A percentile compares a stretch with the other conserved stretches of the same genome.
Conservation (phyloP, 2,888 invertebrate genomes). For the Tachystola acroxantha region DNA sequence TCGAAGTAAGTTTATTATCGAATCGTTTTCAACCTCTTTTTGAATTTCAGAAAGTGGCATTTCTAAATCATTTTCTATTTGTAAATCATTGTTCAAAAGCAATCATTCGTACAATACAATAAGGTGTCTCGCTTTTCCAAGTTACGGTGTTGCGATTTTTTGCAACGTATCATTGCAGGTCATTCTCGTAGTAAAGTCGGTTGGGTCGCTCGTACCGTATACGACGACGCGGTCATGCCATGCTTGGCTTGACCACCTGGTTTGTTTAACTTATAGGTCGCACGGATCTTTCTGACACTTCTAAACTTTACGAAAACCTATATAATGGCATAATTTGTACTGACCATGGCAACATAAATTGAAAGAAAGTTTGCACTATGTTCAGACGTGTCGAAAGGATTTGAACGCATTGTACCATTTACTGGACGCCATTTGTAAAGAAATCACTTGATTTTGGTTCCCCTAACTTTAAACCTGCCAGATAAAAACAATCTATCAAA, state of each 20-base stretch:
- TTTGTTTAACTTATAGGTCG: conserved; percentile 51
- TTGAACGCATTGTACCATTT: conserved; percentile 5
- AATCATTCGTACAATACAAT: conserved; percentile 19
- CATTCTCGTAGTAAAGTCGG: conserved; percentile 39
- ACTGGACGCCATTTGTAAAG: not conserved
- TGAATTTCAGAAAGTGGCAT: too few relatives aligned
- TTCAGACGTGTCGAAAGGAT: conserved; percentile 7
- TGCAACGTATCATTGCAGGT: conserved; percentile 69
- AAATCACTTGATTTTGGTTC: not conserved
- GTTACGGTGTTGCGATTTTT: conserved; percentile 34
- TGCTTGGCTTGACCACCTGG: conserved; percentile 67
- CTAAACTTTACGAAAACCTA: not conserved
- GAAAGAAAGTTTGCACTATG: not conserved
- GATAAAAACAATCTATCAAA: too few relatives aligned
- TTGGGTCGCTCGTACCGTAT: conserved; percentile 41
- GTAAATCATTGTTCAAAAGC: not conserved
- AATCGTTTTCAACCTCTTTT: too few relatives aligned
- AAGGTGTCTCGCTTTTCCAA: conserved; percentile 11
- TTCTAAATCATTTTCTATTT: too few relatives aligned
- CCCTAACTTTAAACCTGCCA: too few relatives aligned
- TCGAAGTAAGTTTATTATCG: too few relatives aligned
- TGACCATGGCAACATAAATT: too few relatives aligned
- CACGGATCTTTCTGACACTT: conserved; percentile 7
- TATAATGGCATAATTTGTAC: too few relatives aligned
- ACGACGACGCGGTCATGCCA: conserved; percentile 49